phyloP scores from a whole-genome alignment of 2,888 invertebrate species.

The Atrina japonica region DNA sequence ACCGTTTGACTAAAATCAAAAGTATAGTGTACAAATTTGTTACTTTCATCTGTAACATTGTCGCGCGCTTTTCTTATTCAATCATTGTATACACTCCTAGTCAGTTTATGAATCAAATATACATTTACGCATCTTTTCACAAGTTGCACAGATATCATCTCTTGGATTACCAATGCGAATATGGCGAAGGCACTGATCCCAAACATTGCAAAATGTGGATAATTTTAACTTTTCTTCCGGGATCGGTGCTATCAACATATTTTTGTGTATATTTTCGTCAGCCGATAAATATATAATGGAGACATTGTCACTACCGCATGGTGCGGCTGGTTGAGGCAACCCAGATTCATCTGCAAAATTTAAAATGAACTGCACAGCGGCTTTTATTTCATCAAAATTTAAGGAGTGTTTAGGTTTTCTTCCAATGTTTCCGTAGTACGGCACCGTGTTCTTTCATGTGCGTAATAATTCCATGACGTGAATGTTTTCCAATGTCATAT shows the following conservation, averaged over 20 bases:
- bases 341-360: constrained; percentile 31
- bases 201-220: constrained; percentile 30
- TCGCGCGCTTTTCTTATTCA: constrained; percentile 7
- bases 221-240: constrained; percentile 13
- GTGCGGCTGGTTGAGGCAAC: constrained; percentile 29
- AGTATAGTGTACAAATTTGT: no score
- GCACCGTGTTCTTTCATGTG: constrained; percentile 1
- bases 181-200: constrained; percentile 35
- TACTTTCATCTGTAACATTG: constrained; percentile 5
- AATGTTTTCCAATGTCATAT: constrained; percentile 11
- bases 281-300: no score
- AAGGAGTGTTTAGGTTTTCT: constrained; percentile 24
- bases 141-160: constrained; percentile 40
- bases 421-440: constrained; percentile 18
- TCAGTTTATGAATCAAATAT: constrained; percentile 29
- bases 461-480: neutral
- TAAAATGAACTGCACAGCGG: constrained; percentile 18
- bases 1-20: constrained; percentile 40
- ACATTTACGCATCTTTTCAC: constrained; percentile 29
- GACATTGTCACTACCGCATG: constrained; percentile 14
- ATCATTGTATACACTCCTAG: constrained; percentile 25
- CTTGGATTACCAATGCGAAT: constrained; percentile 34
- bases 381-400: constrained; percentile 8
- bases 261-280: constrained; percentile 1
- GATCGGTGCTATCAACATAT: neutral